Base-by-base conservation (phyloP, 2,797 vertebrate genomes). In the Coccyzus lansbergi region DNA sequence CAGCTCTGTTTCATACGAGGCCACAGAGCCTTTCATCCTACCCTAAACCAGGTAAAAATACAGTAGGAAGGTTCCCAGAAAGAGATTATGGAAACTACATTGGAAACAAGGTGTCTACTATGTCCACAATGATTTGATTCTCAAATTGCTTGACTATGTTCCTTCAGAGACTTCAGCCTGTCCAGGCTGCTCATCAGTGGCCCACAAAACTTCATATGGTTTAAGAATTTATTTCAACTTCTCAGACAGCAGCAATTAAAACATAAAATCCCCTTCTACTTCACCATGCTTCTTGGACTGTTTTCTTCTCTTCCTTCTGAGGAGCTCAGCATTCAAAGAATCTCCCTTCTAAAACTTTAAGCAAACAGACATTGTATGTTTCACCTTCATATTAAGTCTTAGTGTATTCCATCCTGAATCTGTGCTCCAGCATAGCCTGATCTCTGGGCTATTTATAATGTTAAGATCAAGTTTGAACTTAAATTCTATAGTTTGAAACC, bases 321-420 rank as follows among this genome's bases (percentile, higher is more conserved):
- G 18, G 5, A 6, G 11, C 19, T 58, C 86, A 40, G 38, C 26
- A 29, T 91, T 91, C 74, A 92, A 96, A 96, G 74, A 83, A 90
- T 94, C 86, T 95, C 36, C 28, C 90, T 95, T 96, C 92, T 92
- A 95, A 93, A 93, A 87, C 83, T 76, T 93, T 93, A 96, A 95
- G 88, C 36, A 63, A 86, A 68, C 91, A 93, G 70, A 68, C 71
- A 89, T 82, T 87, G 44, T 62, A 46, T 53, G 28, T 88, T 96
- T 93, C 55, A 63, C 89, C 80, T 95, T 96, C 83, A 60, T 88
- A 76, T 82, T 53, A 28, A 91, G 80, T 67, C 85, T 95, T 49
- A 5, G 40, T 48, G 6, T 26, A 55, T 84, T 81, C 77, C 21
- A 6, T 63, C 93, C 88, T 76, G 56, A 85, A 84, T 75, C 87